Conservation (phyloP, 2,797 vertebrate species). For the Micrastur ruficollis region DNA sequence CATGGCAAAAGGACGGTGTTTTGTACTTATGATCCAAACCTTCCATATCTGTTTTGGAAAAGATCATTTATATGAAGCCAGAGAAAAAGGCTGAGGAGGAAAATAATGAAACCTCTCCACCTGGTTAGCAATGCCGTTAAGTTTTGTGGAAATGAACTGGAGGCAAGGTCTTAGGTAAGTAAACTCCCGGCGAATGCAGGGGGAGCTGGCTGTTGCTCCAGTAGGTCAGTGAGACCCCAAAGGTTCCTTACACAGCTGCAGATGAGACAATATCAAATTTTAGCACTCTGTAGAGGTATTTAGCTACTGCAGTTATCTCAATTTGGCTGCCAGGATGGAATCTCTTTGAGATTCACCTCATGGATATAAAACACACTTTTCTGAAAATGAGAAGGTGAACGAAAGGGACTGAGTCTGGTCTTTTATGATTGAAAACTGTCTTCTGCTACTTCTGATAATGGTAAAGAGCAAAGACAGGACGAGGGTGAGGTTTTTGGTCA, state of each 20-base stretch:
- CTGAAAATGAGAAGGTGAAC: not conserved
- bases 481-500: not conserved
- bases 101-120: not conserved
- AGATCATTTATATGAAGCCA: not conserved
- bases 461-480: not conserved
- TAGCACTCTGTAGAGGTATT: not conserved
- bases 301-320: not conserved
- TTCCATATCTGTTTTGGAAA: not conserved
- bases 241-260: rapidly evolving
- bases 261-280: not conserved
- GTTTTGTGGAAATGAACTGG: not conserved
- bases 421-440: not conserved
- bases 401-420: not conserved
- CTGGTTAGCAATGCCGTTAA: rapidly evolving
- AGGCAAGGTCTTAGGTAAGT: not conserved
- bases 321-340: not conserved
- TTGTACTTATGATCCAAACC: not conserved
- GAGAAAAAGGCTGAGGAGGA: not conserved
- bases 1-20: not conserved
- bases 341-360: not conserved
- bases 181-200: rapidly evolving
- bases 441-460: not conserved
- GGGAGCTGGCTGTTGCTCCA: not conserved
- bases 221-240: not conserved
- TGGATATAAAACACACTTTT: not conserved